Evolutionary conservation across 1,140 invertebrate species (phyloP), one percentile per base, ranked within the genome.

Genomic region (Aplysia californica): DNA sequence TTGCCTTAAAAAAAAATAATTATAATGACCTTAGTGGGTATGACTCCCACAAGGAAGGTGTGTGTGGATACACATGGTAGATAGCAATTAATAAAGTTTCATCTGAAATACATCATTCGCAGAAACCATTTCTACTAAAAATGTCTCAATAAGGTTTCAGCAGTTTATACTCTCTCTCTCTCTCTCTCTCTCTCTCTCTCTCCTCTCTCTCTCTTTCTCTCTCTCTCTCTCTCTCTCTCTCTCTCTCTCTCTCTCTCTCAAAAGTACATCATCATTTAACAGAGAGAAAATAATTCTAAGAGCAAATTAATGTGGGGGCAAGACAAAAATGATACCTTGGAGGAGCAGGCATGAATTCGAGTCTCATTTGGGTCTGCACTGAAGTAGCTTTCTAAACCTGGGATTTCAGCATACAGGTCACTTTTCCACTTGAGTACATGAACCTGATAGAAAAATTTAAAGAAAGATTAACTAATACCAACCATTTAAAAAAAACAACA

Each of bases 291-390:
- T 4, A n/a, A 59, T 35, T 29, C 36, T 64, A 15, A 64, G 6
- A 23, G n/a, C 15, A 64, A 10, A 64, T 64, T 29, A 64, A 2
- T 26, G 31, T 3, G 2, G 4, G 36, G 3, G 21, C 6, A 64
- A 64, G 36, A 64, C 15, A 64, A 26, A 15, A 26, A 29, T 33
- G 36, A 56, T 67, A 82, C 82, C 71, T 78, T 39, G 59, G 65
- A 81, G 50, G 64, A 75, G 75, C 87, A 88, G 35, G 85, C 80
- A 80, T 88, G 87, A 39, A 88, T 82, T 20, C 84, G 85, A 10
- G 76, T 18, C 36, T 39, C 77, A 64, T 61, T 56, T 5, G 84
- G 77, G 77, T 87, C 79, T 33, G 78, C 36, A 0, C 86, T 87
- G 44, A 86, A 84, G 44, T 75, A 44, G 41, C 79, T 76, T 20